Conservation (phyloP, 1,140 invertebrate genomes). For the Nymphalis io region DNA sequence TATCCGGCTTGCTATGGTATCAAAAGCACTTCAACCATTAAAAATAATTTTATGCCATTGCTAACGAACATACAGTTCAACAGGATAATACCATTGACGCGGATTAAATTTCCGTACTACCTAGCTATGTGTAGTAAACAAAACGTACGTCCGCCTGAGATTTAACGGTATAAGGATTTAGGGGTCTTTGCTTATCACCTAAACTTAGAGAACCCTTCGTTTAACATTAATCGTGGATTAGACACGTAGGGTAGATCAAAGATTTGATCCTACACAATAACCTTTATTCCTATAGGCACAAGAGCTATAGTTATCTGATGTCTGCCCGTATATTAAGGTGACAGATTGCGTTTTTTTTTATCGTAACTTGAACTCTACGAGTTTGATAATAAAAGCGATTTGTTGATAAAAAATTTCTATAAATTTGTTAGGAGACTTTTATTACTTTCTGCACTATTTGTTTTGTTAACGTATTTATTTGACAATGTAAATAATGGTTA, state of each 20-base stretch:
- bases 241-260: constrained; percentile 19
- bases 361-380: background rate
- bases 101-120: background rate
- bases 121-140: background rate
- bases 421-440: constrained; percentile 5
- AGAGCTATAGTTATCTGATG: background rate
- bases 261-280: background rate
- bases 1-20: too few species aligned
- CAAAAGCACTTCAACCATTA: too few species aligned
- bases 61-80: too few species aligned
- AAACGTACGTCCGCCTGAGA: background rate
- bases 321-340: background rate
- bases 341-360: background rate
- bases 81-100: background rate
- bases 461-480: constrained; percentile 7
- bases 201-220: constrained; percentile 17
- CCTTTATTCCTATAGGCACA: background rate
- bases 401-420: background rate
- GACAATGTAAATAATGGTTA: background rate
- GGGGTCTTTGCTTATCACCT: constrained; percentile 15
- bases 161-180: constrained; percentile 12
- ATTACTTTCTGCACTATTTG: background rate
- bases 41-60: too few species aligned
- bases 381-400: background rate
- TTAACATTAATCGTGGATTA: constrained; percentile 24